Base-by-base conservation (phyloP, 2,888 invertebrate species). In the Saturnia japonica region DNA sequence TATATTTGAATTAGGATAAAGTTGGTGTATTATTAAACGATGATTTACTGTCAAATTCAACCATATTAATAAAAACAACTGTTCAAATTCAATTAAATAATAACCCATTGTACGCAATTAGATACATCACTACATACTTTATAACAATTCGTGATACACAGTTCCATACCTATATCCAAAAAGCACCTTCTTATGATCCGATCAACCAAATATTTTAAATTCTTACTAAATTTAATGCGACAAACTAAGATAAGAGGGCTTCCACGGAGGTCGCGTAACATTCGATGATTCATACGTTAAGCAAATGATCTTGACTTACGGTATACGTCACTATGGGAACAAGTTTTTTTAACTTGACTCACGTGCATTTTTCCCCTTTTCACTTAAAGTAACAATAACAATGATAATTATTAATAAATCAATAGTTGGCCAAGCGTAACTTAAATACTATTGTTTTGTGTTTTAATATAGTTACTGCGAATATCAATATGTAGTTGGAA, bases 221-320 rank as follows among this genome's bases (percentile, higher is more conserved):
- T 64, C 64, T 40, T 40, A 64, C 40, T 11, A 64, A 64, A 64
- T 64, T n/a, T n/a, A 40, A 64, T 64, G 40, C 9, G 40, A 64
- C 43, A 54, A n/a, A 67, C 28, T 60, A 51, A 68, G 71, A 71
- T 71, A 71, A 71, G 68, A 84, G 83, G 84, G 84, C 80, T 85
- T 86, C 86, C 84, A 82, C 84, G 79, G 81, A 87, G 88, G 86
- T 88, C 85, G 79, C 77, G 82, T 83, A 79, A 81, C 82, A 69
- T 71, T 68, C 75, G 75, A 80, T 91, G 90, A 88, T 78, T 91
- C 89, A 90, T 77, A 75, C 71, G 75, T 78, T 79, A 82, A 82
- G 66, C 72, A 70, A 75, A 69, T 80, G 80, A 80, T 82, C 81
- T 80, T 78, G 79, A 84, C 78, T 80, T 81, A 78, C 79, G 74